Percentiles rank a stretch among this genome's conserved stretches.
Conservation (phyloP, 2,113 vertebrate species). For the Macroglossus sobrinus region DNA sequence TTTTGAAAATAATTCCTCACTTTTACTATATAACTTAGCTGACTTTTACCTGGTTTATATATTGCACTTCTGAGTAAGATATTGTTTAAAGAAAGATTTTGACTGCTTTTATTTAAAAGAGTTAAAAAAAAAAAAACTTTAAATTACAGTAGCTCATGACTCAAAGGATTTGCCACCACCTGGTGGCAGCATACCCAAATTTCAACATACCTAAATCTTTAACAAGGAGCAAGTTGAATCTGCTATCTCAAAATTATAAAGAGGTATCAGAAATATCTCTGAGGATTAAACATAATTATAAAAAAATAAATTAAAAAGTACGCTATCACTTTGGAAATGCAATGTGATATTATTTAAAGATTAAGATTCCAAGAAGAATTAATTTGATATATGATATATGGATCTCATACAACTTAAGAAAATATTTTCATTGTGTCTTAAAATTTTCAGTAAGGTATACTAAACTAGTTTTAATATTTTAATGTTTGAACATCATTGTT, state of each 20-base stretch:
- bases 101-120: constrained; percentile 8
- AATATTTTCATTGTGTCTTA: background rate
- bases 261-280: background rate
- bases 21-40: background rate
- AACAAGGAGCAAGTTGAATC: constrained; percentile 7
- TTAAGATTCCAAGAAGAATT: background rate
- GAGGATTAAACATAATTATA: background rate
- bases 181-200: constrained; percentile 73
- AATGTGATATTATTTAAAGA: background rate
- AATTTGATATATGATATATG: background rate
- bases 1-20: background rate
- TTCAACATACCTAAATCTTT: constrained; percentile 36
- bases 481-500: background rate
- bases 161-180: constrained; percentile 68
- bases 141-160: background rate
- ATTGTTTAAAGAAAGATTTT: background rate
- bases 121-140: background rate
- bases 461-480: background rate
- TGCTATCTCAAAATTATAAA: background rate
- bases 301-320: background rate
- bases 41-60: background rate
- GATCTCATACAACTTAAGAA: background rate
- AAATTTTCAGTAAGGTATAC: background rate
- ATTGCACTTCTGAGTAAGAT: background rate
- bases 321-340: background rate